Conservation (phyloP, 2,888 invertebrate species). For the Rotaria magnacalcarata region DNA sequence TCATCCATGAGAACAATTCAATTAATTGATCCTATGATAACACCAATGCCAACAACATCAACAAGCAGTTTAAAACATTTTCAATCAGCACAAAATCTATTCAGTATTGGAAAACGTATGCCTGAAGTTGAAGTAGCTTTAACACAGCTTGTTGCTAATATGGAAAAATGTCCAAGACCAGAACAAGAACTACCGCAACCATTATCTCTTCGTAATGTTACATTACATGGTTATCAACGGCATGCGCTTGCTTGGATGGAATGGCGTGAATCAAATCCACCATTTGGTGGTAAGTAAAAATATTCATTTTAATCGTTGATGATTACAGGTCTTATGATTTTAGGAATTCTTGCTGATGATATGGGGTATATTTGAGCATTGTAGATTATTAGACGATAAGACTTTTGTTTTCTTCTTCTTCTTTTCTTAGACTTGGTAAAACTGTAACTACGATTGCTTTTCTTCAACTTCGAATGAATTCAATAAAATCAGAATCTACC, state of each 20-base stretch:
- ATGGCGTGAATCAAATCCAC: conserved; percentile 3
- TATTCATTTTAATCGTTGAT: not conserved
- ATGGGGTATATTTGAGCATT: not conserved
- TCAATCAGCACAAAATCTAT: conserved; percentile 6
- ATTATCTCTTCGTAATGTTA: conserved; percentile 9
- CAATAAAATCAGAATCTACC: conserved; percentile 52
- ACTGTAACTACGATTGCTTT: conserved; percentile 62
- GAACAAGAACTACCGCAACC: not conserved
- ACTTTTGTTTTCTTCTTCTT: conserved; percentile 53
- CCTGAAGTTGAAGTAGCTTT: not conserved
- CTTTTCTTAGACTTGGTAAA: conserved; percentile 63
- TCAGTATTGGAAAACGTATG: conserved; percentile 19
- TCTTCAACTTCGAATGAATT: conserved; percentile 50
- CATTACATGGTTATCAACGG: conserved; percentile 21
- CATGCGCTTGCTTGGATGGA: conserved; percentile 15
- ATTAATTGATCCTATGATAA: not conserved
- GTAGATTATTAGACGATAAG: too few species aligned
- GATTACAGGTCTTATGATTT: not conserved
- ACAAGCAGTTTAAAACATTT: not conserved
- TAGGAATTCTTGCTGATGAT: conserved; percentile 72
- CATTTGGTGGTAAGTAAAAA: not conserved
- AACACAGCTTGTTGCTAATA: not conserved
- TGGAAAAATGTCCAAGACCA: conserved; percentile 9
- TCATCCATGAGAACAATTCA: conserved; percentile 2
- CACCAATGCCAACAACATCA: not conserved